Conservation (phyloP, 2,888 invertebrate genomes). For the Onthophagus sagittarius region DNA sequence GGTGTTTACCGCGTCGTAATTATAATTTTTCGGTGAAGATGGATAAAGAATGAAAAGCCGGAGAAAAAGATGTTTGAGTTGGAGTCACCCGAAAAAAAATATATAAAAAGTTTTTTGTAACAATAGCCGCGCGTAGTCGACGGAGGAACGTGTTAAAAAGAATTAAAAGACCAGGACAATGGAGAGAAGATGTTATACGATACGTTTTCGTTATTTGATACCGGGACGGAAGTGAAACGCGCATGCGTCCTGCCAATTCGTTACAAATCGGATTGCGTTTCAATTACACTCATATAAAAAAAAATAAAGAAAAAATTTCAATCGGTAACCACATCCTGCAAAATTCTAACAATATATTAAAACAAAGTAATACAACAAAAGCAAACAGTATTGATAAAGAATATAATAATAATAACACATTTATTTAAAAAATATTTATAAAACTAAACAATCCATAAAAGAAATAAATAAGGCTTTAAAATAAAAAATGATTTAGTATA, state of each 20-base stretch:
- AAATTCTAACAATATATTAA: not conserved
- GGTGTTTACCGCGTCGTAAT: not conserved
- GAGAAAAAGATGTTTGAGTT: not conserved
- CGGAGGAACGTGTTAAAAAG: not conserved
- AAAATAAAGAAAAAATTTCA: not conserved
- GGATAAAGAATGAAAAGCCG: not conserved
- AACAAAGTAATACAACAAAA: too few species aligned
- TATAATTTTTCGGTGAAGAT: not conserved
- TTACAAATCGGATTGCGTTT: constrained; percentile 26
- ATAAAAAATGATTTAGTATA: too few species aligned
- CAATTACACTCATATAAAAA: not conserved
- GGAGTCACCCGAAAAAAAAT: not conserved
- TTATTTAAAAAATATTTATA: too few species aligned
- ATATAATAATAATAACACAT: too few species aligned
- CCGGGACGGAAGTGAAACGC: constrained; percentile 30
- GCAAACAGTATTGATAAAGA: too few species aligned
- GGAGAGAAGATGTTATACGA: constrained; percentile 22
- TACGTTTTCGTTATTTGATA: constrained; percentile 31
- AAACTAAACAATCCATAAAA: too few species aligned
- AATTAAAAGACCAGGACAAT: not conserved
- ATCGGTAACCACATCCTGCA: not conserved
- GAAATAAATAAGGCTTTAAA: too few species aligned
- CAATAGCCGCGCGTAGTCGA: not conserved
- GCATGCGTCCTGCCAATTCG: constrained; percentile 28
- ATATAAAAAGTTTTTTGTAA: not conserved